Evolutionary conservation across 2,113 vertebrate species (phyloP).

Genomic region (Hippotragus niger): DNA sequence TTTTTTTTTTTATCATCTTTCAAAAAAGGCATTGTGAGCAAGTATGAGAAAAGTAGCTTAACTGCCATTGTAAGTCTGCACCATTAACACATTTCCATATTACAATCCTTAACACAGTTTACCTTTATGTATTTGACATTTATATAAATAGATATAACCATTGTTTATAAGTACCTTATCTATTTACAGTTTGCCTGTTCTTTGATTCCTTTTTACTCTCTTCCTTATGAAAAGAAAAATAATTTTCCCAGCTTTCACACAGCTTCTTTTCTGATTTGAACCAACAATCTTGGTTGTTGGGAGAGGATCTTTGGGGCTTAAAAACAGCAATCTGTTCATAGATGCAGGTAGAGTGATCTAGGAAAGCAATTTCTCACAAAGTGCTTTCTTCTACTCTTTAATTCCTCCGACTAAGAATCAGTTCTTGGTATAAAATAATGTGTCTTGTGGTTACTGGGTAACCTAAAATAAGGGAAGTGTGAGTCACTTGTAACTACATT

Average conservation of each 20-base stretch:
- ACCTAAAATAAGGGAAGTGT: neutral
- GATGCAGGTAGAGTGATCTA: neutral
- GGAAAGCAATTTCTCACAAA: slow-evolving; percentile 32
- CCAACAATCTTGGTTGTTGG: neutral
- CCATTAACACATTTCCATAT: neutral
- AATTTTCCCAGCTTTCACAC: neutral
- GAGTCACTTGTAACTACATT: neutral
- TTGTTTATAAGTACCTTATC: neutral
- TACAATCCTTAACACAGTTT: neutral
- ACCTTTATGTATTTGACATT: neutral
- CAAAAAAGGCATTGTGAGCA: neutral
- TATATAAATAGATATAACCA: neutral
- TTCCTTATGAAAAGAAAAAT: neutral
- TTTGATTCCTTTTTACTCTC: neutral
- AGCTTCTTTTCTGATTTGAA: neutral
- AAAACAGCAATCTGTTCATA: neutral
- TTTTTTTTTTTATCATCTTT: neutral
- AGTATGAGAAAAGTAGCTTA: neutral
- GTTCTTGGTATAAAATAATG: neutral
- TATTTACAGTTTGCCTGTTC: neutral
- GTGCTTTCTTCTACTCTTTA: neutral
- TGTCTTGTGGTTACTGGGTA: neutral
- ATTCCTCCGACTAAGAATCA: neutral
- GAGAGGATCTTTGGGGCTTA: neutral
- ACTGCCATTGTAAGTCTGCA: neutral